Evolutionary conservation across 2,797 vertebrate genomes (phyloP).

Genomic region (Catostomus latipinnis): DNA sequence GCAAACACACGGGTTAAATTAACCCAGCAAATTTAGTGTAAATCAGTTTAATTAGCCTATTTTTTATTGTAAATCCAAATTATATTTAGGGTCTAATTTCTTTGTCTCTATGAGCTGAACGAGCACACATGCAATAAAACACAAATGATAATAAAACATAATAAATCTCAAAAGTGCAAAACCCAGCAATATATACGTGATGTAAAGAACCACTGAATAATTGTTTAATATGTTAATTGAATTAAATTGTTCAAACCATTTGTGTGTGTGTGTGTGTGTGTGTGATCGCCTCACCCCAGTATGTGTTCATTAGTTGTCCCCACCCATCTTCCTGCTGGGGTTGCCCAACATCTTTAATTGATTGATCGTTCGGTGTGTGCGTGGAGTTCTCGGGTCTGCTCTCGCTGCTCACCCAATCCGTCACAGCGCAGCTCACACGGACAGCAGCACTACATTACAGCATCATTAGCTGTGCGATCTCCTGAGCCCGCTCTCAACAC

Average conservation of each 20-base stretch:
- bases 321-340: constrained; percentile 28
- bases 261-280: neutral
- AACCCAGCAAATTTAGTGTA: no score
- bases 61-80: no score
- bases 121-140: no score
- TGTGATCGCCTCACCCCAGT: constrained; percentile 26
- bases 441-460: constrained; percentile 62
- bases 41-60: no score
- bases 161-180: no score
- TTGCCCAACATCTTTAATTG: constrained; percentile 54
- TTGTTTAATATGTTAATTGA: no score
- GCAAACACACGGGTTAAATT: no score
- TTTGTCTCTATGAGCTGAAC: no score
- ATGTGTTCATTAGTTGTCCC: constrained; percentile 59
- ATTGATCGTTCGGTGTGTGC: constrained; percentile 58
- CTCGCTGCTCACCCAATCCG: constrained; percentile 62
- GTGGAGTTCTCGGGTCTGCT: constrained; percentile 52
- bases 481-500: constrained; percentile 49
- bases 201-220: no score
- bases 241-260: neutral
- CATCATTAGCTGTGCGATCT: constrained; percentile 59
- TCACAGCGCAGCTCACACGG: constrained; percentile 52
- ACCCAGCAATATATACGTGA: no score
- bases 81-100: no score
- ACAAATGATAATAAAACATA: no score